Evolutionary conservation across 2,797 vertebrate genomes (phyloP).

Genomic region (Euphonia xanthogaster): DNA sequence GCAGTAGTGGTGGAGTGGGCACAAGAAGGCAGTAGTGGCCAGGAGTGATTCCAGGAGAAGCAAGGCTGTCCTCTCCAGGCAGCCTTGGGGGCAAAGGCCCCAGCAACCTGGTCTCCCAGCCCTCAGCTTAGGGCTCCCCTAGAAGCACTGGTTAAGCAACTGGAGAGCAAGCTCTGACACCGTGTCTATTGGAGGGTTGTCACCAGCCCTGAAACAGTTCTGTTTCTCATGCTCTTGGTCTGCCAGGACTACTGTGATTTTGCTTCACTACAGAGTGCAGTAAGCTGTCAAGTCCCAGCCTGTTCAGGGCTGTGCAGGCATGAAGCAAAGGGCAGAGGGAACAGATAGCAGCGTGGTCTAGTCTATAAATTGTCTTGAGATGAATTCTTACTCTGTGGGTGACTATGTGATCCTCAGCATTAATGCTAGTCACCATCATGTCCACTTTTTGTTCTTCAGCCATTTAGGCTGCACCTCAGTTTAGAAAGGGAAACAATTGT

Average conservation of each 20-base stretch:
- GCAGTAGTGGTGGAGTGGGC: neutral
- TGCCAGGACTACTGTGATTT: neutral
- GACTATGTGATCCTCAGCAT: neutral
- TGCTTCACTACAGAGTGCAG: neutral
- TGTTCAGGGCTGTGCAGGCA: neutral
- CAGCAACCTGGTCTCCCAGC: neutral
- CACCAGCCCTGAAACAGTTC: neutral
- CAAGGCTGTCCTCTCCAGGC: neutral
- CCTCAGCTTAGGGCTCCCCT: rapidly evolving
- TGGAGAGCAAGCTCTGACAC: neutral
- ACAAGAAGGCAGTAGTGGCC: neutral
- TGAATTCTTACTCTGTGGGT: neutral
- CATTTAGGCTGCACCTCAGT: neutral
- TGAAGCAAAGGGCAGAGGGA: neutral
- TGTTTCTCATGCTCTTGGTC: neutral
- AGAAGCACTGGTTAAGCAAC: neutral
- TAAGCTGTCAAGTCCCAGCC: neutral
- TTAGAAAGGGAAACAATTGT: neutral
- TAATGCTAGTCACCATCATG: neutral
- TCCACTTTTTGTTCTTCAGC: neutral
- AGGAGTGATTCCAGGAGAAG: neutral
- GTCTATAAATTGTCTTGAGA: neutral
- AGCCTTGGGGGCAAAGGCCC: neutral
- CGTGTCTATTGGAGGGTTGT: neutral
- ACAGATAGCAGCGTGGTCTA: neutral